These are phyloP conservation scores for Drosophila parvula DNA, from an alignment of 1,140 invertebrate genomes.

Conservation along the genomic window DNA sequence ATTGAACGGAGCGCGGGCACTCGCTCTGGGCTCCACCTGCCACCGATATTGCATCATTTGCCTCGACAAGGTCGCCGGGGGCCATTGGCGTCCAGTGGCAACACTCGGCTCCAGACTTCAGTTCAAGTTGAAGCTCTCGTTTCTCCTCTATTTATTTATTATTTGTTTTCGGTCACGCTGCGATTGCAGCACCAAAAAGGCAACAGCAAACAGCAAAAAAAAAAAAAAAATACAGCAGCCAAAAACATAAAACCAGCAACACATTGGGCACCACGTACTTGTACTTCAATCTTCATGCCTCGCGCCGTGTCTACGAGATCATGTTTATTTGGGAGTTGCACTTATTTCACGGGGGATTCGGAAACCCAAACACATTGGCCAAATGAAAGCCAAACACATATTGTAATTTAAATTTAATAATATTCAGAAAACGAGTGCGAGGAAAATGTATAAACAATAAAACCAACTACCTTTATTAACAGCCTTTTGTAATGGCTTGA, in stretches of 20 bases:
- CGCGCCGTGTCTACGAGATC: constrained; percentile 20
- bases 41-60: constrained; percentile 54
- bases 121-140: constrained; percentile 66
- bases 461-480: constrained; percentile 13
- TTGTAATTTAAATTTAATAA: constrained; percentile 17
- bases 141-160: constrained; percentile 46
- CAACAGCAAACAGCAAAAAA: constrained; percentile 5
- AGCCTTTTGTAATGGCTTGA: constrained; percentile 13
- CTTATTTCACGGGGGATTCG: neutral
- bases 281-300: constrained; percentile 38
- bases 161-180: constrained; percentile 63
- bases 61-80: constrained; percentile 60
- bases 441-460: neutral
- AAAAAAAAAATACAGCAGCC: constrained; percentile 15
- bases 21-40: constrained; percentile 22
- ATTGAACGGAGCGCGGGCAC: constrained; percentile 20
- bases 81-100: constrained; percentile 55
- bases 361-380: neutral
- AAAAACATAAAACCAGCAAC: constrained; percentile 21
- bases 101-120: constrained; percentile 40
- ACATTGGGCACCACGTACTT: constrained; percentile 43
- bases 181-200: constrained; percentile 49
- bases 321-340: constrained; percentile 25
- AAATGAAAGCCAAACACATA: constrained; percentile 12
- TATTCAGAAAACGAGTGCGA: constrained; percentile 14